Conservation (phyloP, 2,113 vertebrate species). For the Ammodytes dubius region DNA sequence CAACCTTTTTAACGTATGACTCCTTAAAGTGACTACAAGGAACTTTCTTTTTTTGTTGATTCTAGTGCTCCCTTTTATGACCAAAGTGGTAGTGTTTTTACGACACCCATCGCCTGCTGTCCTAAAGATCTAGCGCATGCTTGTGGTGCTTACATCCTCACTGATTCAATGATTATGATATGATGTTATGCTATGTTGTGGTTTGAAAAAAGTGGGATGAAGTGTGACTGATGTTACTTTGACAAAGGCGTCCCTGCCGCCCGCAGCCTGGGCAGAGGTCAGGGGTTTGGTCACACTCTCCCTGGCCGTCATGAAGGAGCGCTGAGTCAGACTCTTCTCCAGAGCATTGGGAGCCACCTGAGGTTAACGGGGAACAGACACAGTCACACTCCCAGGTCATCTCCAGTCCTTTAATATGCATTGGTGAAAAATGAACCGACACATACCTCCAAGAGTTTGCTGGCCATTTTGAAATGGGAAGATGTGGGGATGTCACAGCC, state of each 20-base stretch:
- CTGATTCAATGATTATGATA: no score
- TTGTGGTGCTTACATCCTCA: no score
- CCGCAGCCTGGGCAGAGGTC: conserved; percentile 88
- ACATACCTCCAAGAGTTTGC: conserved; percentile 91
- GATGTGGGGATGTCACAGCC: conserved; percentile 87
- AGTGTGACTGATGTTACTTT: conserved; percentile 85
- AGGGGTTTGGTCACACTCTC: conserved; percentile 90
- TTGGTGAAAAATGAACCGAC: background rate
- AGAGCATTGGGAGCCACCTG: conserved; percentile 89
- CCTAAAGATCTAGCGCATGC: no score
- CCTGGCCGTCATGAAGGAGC: conserved; percentile 89
- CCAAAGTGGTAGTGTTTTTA: no score
- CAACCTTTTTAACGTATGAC: background rate
- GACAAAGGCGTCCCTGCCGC: conserved; percentile 92
- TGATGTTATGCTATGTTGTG: no score
- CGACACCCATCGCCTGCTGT: no score
- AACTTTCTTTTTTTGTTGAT: no score
- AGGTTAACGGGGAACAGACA: background rate
- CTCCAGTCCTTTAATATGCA: background rate
- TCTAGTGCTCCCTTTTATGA: no score
- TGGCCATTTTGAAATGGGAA: conserved; percentile 83
- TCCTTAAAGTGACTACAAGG: background rate
- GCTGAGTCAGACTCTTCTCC: conserved; percentile 87
- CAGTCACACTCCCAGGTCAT: background rate
- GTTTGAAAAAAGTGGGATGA: background rate